These are phyloP conservation scores for Smittia sp. DNA, from an alignment of 2,888 invertebrate species.

Conservation along the genomic window DNA sequence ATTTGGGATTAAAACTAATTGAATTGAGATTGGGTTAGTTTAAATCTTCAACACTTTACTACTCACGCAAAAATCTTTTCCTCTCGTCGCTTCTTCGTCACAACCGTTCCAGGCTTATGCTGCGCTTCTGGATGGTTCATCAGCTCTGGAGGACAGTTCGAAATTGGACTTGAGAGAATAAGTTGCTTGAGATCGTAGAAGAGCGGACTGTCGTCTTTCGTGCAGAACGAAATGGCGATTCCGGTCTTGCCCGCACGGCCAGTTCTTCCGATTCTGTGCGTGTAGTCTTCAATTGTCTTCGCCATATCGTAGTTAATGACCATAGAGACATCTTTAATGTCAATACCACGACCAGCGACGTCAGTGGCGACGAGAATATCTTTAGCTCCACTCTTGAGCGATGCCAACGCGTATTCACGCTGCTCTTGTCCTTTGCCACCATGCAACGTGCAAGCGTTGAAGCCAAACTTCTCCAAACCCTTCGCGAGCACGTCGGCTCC, in stretches of 20 bases:
- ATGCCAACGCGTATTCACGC: slow-evolving; percentile 95
- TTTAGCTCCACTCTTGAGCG: slow-evolving; percentile 92
- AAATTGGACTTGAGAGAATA: slow-evolving; percentile 82
- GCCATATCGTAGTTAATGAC: slow-evolving; percentile 99
- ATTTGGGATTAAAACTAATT: too few relatives aligned
- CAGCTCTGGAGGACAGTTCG: slow-evolving; percentile 92
- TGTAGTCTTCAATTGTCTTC: slow-evolving; percentile 96
- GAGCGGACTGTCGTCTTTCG: slow-evolving; percentile 90
- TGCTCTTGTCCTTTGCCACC: slow-evolving; percentile 99
- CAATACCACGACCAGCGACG: slow-evolving; percentile 99
- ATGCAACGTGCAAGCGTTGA: slow-evolving; percentile 95
- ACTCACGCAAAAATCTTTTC: slow-evolving; percentile 90
- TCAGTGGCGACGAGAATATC: slow-evolving; percentile 99
- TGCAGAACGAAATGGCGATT: slow-evolving; percentile 92
- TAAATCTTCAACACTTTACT: slow-evolving; percentile 14
- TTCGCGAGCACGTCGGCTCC: slow-evolving; percentile 97
- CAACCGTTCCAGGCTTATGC: slow-evolving; percentile 92
- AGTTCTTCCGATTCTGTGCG: slow-evolving; percentile 92
- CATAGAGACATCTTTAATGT: slow-evolving; percentile 98
- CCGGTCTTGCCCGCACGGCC: slow-evolving; percentile 98
- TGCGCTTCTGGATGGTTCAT: slow-evolving; percentile 98
- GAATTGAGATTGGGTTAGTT: background rate
- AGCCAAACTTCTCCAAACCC: slow-evolving; percentile 93
- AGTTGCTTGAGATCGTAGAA: slow-evolving; percentile 98
- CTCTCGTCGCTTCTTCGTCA: slow-evolving; percentile 88